Percentiles rank a stretch among this genome's conserved stretches.
These are phyloP conservation scores for Telenomus remus DNA, from an alignment of 1,140 invertebrate genomes.

Conservation along the genomic window DNA sequence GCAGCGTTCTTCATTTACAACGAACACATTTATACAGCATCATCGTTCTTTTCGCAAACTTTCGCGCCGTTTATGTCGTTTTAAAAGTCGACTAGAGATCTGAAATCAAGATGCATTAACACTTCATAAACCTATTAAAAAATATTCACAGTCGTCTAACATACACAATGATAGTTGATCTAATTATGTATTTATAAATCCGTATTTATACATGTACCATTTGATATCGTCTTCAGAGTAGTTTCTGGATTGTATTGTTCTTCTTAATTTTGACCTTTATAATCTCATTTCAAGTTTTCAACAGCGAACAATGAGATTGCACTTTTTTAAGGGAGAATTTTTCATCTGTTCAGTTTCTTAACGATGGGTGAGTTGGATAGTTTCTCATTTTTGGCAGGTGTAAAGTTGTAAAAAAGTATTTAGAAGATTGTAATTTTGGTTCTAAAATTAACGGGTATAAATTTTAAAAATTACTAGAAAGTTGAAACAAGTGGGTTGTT, in stretches of 20 bases:
- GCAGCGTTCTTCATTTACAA: slow-evolving; percentile 39
- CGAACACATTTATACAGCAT: slow-evolving; percentile 53
- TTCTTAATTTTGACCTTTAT: slow-evolving; percentile 3
- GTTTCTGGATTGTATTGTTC: slow-evolving; percentile 20
- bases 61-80: slow-evolving; percentile 29
- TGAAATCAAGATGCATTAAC: slow-evolving; percentile 63
- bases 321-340: no score
- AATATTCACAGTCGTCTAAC: slow-evolving; percentile 73
- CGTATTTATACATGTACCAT: slow-evolving; percentile 62
- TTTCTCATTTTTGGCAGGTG: no score
- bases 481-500: no score
- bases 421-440: no score
- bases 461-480: no score
- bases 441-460: no score
- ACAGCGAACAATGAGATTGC: slow-evolving; percentile 31
- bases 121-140: slow-evolving; percentile 73
- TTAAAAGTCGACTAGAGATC: slow-evolving; percentile 61
- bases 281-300: slow-evolving; percentile 10
- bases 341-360: no score
- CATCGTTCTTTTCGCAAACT: slow-evolving; percentile 30
- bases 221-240: slow-evolving; percentile 58
- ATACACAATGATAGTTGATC: slow-evolving; percentile 67
- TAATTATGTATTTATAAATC: slow-evolving; percentile 66
- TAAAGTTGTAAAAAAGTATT: no score
- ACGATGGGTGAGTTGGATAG: no score